phyloP scores from a whole-genome alignment of 35 echinoderm and acorn worm genomes.

The Anneissia japonica region DNA sequence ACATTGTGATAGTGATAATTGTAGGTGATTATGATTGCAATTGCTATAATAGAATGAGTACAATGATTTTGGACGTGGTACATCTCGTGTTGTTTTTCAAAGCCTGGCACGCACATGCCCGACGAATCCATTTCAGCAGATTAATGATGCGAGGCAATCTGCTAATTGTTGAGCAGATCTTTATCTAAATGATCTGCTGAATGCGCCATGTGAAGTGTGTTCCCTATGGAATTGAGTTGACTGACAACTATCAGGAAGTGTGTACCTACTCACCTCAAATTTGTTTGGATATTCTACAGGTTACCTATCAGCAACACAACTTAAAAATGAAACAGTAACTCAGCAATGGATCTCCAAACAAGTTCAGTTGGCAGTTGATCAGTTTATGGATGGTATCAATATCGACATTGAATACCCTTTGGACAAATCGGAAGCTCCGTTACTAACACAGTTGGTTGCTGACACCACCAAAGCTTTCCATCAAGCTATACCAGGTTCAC shows the following conservation, averaged over 20 bases:
- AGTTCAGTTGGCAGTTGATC: constrained; percentile 27
- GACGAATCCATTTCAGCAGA: too few species aligned
- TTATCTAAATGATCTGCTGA: too few species aligned
- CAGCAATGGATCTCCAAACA: constrained; percentile 51
- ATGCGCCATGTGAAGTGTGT: too few species aligned
- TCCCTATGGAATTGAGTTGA: neutral
- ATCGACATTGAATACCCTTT: constrained; percentile 82
- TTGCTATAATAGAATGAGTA: too few species aligned
- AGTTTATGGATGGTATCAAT: constrained; percentile 90
- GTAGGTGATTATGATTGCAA: neutral
- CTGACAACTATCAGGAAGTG: neutral
- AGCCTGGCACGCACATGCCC: too few species aligned
- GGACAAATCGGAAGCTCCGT: constrained; percentile 31
- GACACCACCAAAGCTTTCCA: constrained; percentile 65
- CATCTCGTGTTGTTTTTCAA: too few species aligned
- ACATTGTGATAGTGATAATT: neutral
- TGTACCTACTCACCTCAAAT: neutral
- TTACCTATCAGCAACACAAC: constrained; percentile 8
- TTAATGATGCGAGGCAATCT: too few species aligned
- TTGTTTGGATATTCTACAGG: constrained; percentile 28
- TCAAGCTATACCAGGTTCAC: constrained; percentile 63
- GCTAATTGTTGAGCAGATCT: too few species aligned
- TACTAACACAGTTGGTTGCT: constrained; percentile 54
- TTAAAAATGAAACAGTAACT: constrained; percentile 26
- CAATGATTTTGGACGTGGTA: too few species aligned